These are phyloP conservation scores for Anhinga rufa DNA, from an alignment of 2,113 vertebrate species.

Conservation along the genomic window DNA sequence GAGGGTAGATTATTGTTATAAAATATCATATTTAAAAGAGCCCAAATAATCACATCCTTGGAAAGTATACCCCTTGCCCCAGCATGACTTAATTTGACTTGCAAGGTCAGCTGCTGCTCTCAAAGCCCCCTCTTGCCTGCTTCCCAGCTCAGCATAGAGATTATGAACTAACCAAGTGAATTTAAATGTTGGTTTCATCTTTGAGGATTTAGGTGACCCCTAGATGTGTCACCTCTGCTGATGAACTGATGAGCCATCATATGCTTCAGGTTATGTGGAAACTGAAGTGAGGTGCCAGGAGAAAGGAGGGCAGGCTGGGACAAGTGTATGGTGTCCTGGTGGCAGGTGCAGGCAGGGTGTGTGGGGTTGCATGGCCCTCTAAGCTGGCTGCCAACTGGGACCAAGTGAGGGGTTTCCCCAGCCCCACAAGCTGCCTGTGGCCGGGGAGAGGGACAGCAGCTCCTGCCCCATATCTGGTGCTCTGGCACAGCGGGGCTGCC, in stretches of 20 bases:
- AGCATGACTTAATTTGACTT: neutral
- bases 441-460: neutral
- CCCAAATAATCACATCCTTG: neutral
- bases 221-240: neutral
- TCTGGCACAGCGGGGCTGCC: rapidly evolving
- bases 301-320: neutral
- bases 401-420: neutral
- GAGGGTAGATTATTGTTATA: neutral
- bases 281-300: neutral
- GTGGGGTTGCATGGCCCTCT: no score
- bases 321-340: rapidly evolving
- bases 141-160: neutral
- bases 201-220: neutral
- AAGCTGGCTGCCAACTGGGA: neutral
- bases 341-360: no score
- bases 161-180: neutral
- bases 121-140: neutral
- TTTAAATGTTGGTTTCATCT: neutral
- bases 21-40: neutral
- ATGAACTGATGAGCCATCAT: neutral
- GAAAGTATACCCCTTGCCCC: neutral
- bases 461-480: neutral
- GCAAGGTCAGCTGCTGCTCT: neutral
- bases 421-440: neutral
- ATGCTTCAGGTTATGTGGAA: neutral